Base-by-base conservation (phyloP, 2,888 invertebrate genomes). In the Acanthosoma haemorrhoidale region DNA sequence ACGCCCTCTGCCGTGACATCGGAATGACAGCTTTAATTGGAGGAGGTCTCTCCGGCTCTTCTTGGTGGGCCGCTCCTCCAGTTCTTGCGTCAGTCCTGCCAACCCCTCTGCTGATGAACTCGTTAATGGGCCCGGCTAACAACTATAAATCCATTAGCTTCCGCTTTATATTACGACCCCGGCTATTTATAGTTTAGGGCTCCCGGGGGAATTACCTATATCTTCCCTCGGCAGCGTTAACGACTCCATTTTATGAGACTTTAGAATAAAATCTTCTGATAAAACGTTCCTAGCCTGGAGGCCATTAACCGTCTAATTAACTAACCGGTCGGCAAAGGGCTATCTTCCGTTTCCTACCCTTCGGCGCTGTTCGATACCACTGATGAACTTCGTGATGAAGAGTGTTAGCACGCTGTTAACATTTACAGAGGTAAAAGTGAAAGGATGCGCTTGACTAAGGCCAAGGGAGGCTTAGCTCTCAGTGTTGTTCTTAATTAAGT, bases 141-240 rank as follows among this genome's bases (percentile, higher is more conserved):
- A 51, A 51, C 51, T 51, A 51, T 51, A 51, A 51, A 51, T 51
- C 51, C 51, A 51, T 51, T 51, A 51, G 51, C 51, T 51, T 25
- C 51, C 51, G 21, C 29, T 51, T 51, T 51, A 51, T 51, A 51
- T 51, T 25, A 51, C 51, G 51, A n/a, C 25, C 21, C 25, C 51
- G n/a, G 25, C 51, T 51, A 51, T 51, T 51, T 6, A 21, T 51
- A 51, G 51, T 51, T 51, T 51, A 51, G 51, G 51, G 51, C 25
- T 16, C 51, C 29, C n/a, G 13, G n/a, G 51, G 51, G 29, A 51
- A 51, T 51, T n/a, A n/a, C n/a, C n/a, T n/a, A 51, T 51, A 51
- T 51, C 51, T 51, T 9, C 41, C 18, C 18, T 6, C 43, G 43
- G 43, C n/a, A n/a, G n/a, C 43, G 43, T 3, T 51, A 51, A 51